Evolutionary conservation across 2,888 invertebrate species (phyloP).

Genomic region (Lasioglossum villosulum): DNA sequence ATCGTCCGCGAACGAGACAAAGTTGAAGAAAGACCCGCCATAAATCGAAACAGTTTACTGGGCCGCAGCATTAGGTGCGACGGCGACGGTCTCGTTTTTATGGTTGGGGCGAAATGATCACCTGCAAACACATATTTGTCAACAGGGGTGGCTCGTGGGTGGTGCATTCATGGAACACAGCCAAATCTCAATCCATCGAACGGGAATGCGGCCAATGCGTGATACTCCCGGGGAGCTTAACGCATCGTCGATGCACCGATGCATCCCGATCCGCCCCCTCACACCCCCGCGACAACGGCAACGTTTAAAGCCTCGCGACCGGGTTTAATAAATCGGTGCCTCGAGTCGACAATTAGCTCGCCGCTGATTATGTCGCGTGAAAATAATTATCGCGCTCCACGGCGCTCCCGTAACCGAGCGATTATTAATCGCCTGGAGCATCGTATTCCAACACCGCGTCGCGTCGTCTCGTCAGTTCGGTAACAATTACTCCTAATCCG

Average conservation of each 20-base stretch:
- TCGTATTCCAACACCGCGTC: background rate
- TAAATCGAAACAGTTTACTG: conserved; percentile 16
- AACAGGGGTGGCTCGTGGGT: conserved; percentile 8
- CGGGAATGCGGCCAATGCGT: conserved; percentile 14
- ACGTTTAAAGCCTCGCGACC: conserved; percentile 41
- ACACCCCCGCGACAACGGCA: background rate
- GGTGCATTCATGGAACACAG: conserved; percentile 45
- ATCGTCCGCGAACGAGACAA: background rate
- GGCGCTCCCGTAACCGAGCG: conserved; percentile 2
- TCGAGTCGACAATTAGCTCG: conserved; percentile 52
- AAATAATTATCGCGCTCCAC: conserved; percentile 41
- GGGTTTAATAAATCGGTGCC: conserved; percentile 56
- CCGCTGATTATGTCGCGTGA: conserved; percentile 22
- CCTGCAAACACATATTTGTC: conserved; percentile 55
- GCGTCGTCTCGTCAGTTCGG: background rate
- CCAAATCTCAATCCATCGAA: conserved; percentile 53
- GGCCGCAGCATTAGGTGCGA: background rate
- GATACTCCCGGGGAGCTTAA: background rate
- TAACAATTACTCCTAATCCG: conserved; percentile 30
- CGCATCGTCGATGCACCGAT: conserved; percentile 8
- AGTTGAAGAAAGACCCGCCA: conserved; percentile 3
- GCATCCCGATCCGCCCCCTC: background rate
- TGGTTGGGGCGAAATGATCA: conserved; percentile 24
- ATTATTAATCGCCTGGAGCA: conserved; percentile 36
- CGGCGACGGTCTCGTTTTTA: conserved; percentile 19